Percentiles rank a stretch among this genome's conserved stretches.
Conservation (phyloP, 2,888 invertebrate genomes). For the Pterostichus niger region DNA sequence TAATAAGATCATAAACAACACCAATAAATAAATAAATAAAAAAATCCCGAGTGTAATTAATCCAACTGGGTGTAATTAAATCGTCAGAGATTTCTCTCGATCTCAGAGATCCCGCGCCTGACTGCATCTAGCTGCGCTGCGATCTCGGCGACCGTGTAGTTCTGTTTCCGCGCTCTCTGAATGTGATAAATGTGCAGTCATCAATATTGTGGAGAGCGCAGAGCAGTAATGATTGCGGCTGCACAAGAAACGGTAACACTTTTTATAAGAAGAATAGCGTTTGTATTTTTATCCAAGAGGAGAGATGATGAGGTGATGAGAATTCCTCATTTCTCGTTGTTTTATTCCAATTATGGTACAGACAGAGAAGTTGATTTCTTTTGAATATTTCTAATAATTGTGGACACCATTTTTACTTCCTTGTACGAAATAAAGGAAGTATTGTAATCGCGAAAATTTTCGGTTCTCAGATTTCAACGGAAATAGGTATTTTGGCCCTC, state of each 20-base stretch:
- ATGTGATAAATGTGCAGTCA: constrained; percentile 37
- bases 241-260: background rate
- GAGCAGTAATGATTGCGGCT: background rate
- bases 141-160: background rate
- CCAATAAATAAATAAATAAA: constrained; percentile 4
- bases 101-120: background rate
- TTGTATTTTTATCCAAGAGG: background rate
- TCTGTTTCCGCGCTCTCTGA: background rate
- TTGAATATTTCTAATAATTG: no score
- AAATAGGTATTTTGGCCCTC: no score
- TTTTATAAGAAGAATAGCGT: background rate
- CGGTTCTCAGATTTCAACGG: no score
- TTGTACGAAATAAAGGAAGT: no score
- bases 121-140: background rate
- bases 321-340: no score
- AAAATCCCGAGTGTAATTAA: constrained; percentile 8
- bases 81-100: constrained; percentile 46
- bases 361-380: no score
- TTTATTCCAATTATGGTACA: no score
- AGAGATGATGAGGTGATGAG: no score
- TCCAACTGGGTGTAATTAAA: constrained; percentile 22
- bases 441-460: no score
- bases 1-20: constrained; percentile 10
- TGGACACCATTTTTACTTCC: no score
- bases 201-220: constrained; percentile 7